Conservation (phyloP, 2,113 vertebrate genomes). For the Aleadryas rufinucha region DNA sequence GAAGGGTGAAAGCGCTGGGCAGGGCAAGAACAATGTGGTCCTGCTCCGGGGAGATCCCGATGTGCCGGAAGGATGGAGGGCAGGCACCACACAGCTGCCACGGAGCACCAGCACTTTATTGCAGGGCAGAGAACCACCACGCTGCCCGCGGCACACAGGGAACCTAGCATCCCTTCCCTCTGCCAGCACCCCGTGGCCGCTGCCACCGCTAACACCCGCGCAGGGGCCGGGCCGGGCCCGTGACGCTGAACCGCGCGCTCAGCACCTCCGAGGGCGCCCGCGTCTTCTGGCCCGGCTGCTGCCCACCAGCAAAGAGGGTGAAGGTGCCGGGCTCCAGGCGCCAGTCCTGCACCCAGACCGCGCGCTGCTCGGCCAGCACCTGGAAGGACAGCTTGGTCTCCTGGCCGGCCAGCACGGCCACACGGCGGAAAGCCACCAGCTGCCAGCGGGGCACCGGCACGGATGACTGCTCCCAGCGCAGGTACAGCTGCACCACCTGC, state of each 20-base stretch:
- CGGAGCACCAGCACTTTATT: neutral
- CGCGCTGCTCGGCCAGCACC: slow-evolving; percentile 16
- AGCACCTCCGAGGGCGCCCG: slow-evolving; percentile 25
- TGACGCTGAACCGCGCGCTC: neutral
- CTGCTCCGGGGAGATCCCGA: neutral
- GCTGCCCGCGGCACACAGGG: rapidly evolving
- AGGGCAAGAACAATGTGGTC: rapidly evolving
- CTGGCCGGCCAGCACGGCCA: neutral
- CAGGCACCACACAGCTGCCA: neutral
- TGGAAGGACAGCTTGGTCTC: slow-evolving; percentile 44
- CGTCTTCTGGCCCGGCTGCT: slow-evolving; percentile 41
- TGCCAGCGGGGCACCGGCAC: slow-evolving; percentile 64
- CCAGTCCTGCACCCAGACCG: slow-evolving; percentile 52
- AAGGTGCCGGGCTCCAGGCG: slow-evolving; percentile 45
- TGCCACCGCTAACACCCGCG: neutral
- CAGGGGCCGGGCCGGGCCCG: neutral
- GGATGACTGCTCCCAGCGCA: slow-evolving; percentile 46
- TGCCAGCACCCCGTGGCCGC: neutral
- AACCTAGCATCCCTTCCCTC: rapidly evolving
- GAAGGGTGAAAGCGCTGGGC: neutral
- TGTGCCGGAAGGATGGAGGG: neutral
- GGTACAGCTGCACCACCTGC: slow-evolving; percentile 71
- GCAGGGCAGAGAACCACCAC: neutral
- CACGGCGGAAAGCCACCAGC: slow-evolving; percentile 57
- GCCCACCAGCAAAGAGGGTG: slow-evolving; percentile 53